Evolutionary conservation across 2,888 invertebrate genomes (phyloP), one percentile per base, ranked within the genome.

Genomic region (Drosophila meridionalis): DNA sequence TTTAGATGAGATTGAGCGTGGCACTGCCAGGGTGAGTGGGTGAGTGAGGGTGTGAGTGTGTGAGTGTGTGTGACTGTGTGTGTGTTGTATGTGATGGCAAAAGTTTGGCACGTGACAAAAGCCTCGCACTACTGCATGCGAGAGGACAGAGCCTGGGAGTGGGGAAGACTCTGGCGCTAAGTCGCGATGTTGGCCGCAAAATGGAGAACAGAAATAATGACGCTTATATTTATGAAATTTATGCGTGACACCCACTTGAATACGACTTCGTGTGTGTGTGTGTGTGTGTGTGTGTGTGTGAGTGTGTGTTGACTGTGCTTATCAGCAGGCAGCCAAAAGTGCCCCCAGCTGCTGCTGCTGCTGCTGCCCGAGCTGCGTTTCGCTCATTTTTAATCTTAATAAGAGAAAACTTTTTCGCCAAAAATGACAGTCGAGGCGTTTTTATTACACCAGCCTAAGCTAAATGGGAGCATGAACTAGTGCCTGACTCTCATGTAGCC

Each of bases 191-290:
- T 73, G 76, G 83, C 89, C 83, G 64, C 83, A 89, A 84, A 86
- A 79, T 81, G 82, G 86, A 74, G 73, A 82, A 66, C 73, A 81
- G 67, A 80, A 84, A 90, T 87, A 90, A 90, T 90, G 90, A 90
- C 78, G 85, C 87, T 85, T 74, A 85, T 90, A 87, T 87, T 90
- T 87, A 89, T 90, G 90, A 90, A 90, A 88, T 90, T 88, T 90
- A 88, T 88, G 90, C 90, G 90, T 89, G 90, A 90, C 87, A 90
- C 90, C 77, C 90, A 89, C 90, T 90, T 87, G 77, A 73, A 66
- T 81, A 63, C 73, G 67, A 45, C 26, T 45, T 45, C 53, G 38
- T 43, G 28, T 45, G 52, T 28, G 12, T 43, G 30, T 52, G 30
- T 60, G 60, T 53, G 62, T 42, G 45, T 67, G 11, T 61, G 20